These are phyloP conservation scores for Xiphias gladius DNA, from an alignment of 2,113 vertebrate genomes.

Conservation along the genomic window DNA sequence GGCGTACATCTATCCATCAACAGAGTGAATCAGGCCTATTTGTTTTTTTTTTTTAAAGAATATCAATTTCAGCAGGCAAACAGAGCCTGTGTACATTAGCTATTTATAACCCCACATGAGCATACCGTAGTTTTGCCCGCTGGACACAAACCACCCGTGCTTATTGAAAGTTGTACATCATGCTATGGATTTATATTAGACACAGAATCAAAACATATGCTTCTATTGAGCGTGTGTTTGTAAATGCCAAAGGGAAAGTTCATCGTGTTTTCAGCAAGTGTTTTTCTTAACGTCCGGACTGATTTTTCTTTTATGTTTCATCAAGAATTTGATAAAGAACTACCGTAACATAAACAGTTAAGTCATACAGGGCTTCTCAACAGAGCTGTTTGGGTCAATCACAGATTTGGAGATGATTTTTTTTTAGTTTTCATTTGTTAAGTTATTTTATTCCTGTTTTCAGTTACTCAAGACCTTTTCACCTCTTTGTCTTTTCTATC, in stretches of 20 bases:
- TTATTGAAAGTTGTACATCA: conserved; percentile 69
- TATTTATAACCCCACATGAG: conserved; percentile 77
- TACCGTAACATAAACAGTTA: conserved; percentile 9
- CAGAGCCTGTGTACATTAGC: conserved; percentile 73
- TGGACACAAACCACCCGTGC: conserved; percentile 54
- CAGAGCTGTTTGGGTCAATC: neutral
- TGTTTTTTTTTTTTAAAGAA: conserved; percentile 79
- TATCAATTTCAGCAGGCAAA: conserved; percentile 78
- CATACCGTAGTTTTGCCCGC: conserved; percentile 33
- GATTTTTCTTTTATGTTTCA: neutral
- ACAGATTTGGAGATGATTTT: neutral
- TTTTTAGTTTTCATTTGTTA: neutral
- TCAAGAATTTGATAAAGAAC: conserved; percentile 30
- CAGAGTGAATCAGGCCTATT: conserved; percentile 48
- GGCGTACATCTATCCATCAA: conserved; percentile 62
- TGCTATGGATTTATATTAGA: conserved; percentile 70
- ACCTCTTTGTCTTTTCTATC: neutral
- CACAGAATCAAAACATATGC: conserved; percentile 59
- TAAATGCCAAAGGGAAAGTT: neutral
- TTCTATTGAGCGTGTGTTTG: conserved; percentile 6
- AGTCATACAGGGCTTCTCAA: neutral
- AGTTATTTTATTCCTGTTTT: neutral
- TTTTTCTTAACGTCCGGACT: neutral
- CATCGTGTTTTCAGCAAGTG: neutral
- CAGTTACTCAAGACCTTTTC: neutral